Evolutionary conservation across 2,797 vertebrate species (phyloP).

Genomic region (Bryconaethiops microstoma): DNA sequence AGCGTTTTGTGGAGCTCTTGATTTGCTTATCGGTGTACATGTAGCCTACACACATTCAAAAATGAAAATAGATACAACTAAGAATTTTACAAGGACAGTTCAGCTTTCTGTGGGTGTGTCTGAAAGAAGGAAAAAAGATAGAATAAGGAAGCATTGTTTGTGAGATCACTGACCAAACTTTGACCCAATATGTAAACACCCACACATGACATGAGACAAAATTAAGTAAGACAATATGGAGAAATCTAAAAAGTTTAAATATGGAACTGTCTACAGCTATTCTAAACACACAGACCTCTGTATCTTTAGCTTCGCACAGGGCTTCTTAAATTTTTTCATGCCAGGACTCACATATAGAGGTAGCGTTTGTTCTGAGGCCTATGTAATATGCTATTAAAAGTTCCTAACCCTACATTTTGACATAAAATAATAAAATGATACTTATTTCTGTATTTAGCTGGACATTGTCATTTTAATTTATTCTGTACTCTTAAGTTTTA

Average conservation of each 20-base stretch:
- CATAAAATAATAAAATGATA: too few relatives aligned
- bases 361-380: too few relatives aligned
- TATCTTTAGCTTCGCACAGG: neutral
- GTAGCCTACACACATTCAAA: neutral
- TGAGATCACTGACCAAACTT: conserved; percentile 44
- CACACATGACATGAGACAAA: conserved; percentile 35
- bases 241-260: neutral
- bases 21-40: neutral
- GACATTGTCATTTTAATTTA: too few relatives aligned
- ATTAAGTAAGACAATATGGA: neutral
- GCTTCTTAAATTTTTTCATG: too few relatives aligned
- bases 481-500: too few relatives aligned
- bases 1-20: neutral
- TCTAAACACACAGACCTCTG: neutral
- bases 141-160: conserved; percentile 37
- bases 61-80: conserved; percentile 23
- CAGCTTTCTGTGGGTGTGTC: neutral
- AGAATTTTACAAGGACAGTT: conserved; percentile 9
- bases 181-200: conserved; percentile 44
- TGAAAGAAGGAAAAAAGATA: conserved; percentile 1
- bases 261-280: neutral
- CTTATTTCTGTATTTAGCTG: too few relatives aligned
- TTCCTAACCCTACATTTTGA: too few relatives aligned
- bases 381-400: too few relatives aligned
- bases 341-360: too few relatives aligned